Conservation (phyloP, 2,888 invertebrate genomes). For the Plusia festucae region DNA sequence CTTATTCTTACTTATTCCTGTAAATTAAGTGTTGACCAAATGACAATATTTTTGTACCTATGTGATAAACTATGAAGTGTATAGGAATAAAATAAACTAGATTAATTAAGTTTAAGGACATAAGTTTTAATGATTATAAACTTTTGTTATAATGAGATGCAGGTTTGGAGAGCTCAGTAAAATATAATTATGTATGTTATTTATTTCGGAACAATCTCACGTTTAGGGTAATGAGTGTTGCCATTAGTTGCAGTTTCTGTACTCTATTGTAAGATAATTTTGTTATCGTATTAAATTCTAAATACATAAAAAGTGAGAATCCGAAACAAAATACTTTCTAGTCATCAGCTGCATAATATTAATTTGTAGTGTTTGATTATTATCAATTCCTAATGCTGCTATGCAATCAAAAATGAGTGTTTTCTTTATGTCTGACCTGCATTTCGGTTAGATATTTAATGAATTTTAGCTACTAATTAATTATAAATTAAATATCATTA, state of each 20-base stretch:
- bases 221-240: constrained; percentile 25
- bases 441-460: constrained; percentile 5
- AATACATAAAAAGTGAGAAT: constrained; percentile 22
- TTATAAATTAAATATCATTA: no score
- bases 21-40: constrained; percentile 39
- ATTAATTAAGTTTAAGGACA: not conserved
- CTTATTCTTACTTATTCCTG: constrained; percentile 2
- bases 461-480: not conserved
- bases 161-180: constrained; percentile 32
- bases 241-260: constrained; percentile 21
- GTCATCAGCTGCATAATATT: constrained; percentile 46
- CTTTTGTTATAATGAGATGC: constrained; percentile 29
- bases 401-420: not conserved
- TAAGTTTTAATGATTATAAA: constrained; percentile 5
- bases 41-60: constrained; percentile 30
- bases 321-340: constrained; percentile 53
- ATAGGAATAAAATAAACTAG: constrained; percentile 16
- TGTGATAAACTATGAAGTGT: constrained; percentile 42
- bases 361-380: constrained; percentile 15
- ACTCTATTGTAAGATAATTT: not conserved
- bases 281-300: constrained; percentile 5
- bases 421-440: constrained; percentile 3
- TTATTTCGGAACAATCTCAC: constrained; percentile 47
- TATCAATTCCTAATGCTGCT: constrained; percentile 3
- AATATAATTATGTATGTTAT: constrained; percentile 25